Conservation (phyloP, 2,888 invertebrate genomes). For the Odontomyia ornata region DNA sequence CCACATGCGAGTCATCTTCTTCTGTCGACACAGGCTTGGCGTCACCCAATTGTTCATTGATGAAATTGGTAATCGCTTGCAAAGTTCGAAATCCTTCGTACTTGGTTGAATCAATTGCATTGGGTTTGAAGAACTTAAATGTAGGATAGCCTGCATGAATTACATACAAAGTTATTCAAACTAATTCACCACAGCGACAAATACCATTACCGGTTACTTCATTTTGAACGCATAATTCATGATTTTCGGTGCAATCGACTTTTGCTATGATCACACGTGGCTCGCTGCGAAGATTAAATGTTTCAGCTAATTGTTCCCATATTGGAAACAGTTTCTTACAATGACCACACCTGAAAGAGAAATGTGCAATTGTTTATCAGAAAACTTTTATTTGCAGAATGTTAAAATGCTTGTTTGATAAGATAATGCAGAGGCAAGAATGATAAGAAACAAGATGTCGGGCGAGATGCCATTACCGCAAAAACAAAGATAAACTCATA, state of each 20-base stretch:
- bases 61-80: constrained; percentile 78
- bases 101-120: constrained; percentile 73
- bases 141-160: constrained; percentile 80
- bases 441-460: too few relatives aligned
- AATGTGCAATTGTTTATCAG: not conserved
- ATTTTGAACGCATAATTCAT: constrained; percentile 77
- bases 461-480: too few relatives aligned
- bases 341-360: constrained; percentile 78
- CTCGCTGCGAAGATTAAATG: constrained; percentile 72
- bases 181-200: not conserved
- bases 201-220: constrained; percentile 68
- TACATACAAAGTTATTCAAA: not conserved
- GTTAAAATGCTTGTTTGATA: not conserved
- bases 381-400: not conserved
- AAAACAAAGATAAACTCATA: too few relatives aligned
- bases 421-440: too few relatives aligned
- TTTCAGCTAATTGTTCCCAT: constrained; percentile 84
- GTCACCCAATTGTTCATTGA: constrained; percentile 75
- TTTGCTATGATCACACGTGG: constrained; percentile 78
- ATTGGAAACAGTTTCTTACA: constrained; percentile 83
- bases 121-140: constrained; percentile 80
- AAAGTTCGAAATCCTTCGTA: constrained; percentile 83
- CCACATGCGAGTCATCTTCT: constrained; percentile 43
- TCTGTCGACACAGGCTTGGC: constrained; percentile 48
- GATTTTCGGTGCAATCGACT: constrained; percentile 84